Evolutionary conservation across 2,888 invertebrate genomes (phyloP).

Genomic region (Ichneumon xanthorius): DNA sequence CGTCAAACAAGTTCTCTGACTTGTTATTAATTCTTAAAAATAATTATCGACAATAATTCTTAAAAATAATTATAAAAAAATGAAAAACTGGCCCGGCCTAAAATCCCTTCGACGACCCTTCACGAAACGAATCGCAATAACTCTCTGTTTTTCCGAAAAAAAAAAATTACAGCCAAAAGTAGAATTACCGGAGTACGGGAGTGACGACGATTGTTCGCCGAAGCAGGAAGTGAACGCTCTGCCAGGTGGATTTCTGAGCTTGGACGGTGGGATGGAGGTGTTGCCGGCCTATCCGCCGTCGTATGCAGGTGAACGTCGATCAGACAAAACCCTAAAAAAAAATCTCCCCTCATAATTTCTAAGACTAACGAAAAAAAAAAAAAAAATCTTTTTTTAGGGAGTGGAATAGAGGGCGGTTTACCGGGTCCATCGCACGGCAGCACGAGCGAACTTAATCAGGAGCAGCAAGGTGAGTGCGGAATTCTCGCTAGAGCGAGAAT

Average conservation of each 20-base stretch:
- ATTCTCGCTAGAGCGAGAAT: constrained; percentile 48
- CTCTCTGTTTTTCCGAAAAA: background rate
- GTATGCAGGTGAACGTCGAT: constrained; percentile 79
- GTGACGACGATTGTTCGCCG: constrained; percentile 88
- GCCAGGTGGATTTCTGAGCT: constrained; percentile 83
- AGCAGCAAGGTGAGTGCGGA: constrained; percentile 84
- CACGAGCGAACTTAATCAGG: constrained; percentile 81
- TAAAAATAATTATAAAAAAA: background rate
- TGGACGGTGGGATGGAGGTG: constrained; percentile 84
- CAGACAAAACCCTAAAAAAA: background rate
- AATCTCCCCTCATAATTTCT: background rate
- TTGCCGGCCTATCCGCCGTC: constrained; percentile 82
- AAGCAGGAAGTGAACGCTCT: constrained; percentile 83
- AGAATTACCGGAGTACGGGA: constrained; percentile 90
- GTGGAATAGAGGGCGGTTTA: constrained; percentile 82
- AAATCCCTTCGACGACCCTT: background rate
- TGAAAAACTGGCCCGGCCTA: background rate
- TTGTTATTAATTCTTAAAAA: too few species aligned
- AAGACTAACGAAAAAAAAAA: constrained; percentile 6
- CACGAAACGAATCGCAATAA: background rate
- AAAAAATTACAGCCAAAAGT: constrained; percentile 88
- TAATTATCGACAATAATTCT: too few species aligned
- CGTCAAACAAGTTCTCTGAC: too few species aligned
- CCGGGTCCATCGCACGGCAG: constrained; percentile 83
- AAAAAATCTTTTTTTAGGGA: constrained; percentile 71